Evolutionary conservation across 2,797 vertebrate species (phyloP).

Genomic region (Enteromius unitaeniatus): DNA sequence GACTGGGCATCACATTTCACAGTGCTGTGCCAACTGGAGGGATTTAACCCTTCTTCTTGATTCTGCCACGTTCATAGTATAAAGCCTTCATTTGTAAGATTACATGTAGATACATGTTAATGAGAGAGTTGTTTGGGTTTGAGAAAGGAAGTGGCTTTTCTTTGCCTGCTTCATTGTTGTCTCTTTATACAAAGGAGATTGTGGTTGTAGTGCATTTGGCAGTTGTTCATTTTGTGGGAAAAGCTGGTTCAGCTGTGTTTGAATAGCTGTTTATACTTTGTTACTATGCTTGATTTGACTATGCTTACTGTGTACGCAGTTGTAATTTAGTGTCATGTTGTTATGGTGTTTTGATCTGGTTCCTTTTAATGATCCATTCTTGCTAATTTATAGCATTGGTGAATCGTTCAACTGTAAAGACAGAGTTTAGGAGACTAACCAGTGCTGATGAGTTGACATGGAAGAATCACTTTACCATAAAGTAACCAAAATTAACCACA

Average conservation of each 20-base stretch:
- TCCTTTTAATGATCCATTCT: background rate
- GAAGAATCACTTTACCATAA: background rate
- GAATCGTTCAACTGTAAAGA: background rate
- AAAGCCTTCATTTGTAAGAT: slow-evolving; percentile 55
- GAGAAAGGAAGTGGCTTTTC: slow-evolving; percentile 59
- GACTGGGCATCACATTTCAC: slow-evolving; percentile 59
- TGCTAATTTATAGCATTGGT: background rate
- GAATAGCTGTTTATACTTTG: background rate
- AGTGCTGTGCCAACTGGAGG: slow-evolving; percentile 53
- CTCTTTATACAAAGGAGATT: slow-evolving; percentile 65
- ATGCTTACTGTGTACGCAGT: background rate
- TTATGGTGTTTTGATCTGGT: background rate
- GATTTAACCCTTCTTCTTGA: slow-evolving; percentile 41
- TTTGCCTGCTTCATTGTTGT: slow-evolving; percentile 63
- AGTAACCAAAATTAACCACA: background rate
- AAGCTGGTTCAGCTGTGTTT: background rate
- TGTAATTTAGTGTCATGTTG: background rate
- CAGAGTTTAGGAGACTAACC: background rate
- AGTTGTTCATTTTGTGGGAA: background rate
- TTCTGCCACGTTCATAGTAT: slow-evolving; percentile 50
- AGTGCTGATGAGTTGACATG: background rate
- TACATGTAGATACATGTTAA: slow-evolving; percentile 50
- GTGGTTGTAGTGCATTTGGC: background rate
- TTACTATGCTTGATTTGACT: background rate
- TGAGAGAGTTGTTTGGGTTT: slow-evolving; percentile 62